Evolutionary conservation across 2,113 vertebrate genomes (phyloP).

Genomic region (Toxotes jaculatrix): DNA sequence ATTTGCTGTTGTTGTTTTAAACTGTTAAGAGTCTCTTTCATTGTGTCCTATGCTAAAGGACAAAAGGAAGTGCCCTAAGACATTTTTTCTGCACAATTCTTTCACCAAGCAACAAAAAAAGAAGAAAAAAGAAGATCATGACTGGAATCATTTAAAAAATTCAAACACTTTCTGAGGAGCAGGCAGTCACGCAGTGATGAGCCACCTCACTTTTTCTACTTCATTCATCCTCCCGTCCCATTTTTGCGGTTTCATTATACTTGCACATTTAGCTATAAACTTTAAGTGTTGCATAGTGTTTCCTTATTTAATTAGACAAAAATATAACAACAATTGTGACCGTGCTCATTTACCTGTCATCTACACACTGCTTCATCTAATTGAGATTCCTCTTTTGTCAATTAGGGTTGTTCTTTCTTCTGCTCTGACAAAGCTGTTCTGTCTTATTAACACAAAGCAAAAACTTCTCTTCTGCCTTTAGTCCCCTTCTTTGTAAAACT

Average conservation of each 20-base stretch:
- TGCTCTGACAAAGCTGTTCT: constrained; percentile 42
- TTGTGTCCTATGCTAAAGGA: no score
- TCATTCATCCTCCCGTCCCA: not conserved
- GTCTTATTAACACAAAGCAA: constrained; percentile 66
- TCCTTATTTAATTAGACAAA: constrained; percentile 4
- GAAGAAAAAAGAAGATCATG: not conserved
- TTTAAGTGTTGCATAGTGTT: not conserved
- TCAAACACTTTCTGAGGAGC: constrained; percentile 13
- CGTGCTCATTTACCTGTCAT: constrained; percentile 9
- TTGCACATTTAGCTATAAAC: not conserved
- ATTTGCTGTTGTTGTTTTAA: no score
- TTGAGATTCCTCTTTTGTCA: constrained; percentile 28
- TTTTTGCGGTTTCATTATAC: not conserved
- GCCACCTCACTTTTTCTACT: not conserved
- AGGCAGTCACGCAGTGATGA: constrained; percentile 29
- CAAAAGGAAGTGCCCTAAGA: not conserved
- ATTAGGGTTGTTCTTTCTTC: constrained; percentile 2
- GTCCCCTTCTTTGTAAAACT: constrained; percentile 41
- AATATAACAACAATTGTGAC: not conserved
- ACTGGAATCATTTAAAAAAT: constrained; percentile 41
- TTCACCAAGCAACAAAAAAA: not conserved
- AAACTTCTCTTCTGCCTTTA: constrained; percentile 36
- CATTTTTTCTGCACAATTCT: not conserved
- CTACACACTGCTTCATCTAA: not conserved
- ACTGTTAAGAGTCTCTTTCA: no score